phyloP scores from a whole-genome alignment of 2,888 invertebrate species.

The Nephrotoma guestfalica region DNA sequence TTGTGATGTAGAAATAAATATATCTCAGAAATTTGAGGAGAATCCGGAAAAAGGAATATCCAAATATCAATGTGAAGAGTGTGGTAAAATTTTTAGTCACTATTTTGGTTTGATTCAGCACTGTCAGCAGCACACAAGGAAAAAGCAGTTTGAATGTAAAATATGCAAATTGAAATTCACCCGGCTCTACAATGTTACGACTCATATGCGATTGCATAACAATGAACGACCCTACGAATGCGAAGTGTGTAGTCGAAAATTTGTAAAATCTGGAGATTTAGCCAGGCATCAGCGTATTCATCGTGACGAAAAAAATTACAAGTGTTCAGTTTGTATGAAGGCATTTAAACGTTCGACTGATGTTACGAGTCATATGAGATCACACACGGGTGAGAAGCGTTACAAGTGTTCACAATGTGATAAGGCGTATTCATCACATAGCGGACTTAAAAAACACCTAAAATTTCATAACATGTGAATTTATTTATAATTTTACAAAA shows the following conservation, averaged over 20 bases:
- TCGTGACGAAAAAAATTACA: conserved; percentile 20
- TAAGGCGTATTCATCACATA: conserved; percentile 21
- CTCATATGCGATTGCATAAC: conserved; percentile 37
- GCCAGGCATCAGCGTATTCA: conserved; percentile 21
- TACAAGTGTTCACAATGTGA: conserved; percentile 19
- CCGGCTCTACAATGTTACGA: conserved; percentile 31
- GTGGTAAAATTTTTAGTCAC: conserved; percentile 18
- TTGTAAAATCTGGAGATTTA: conserved; percentile 21
- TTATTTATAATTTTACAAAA: background rate
- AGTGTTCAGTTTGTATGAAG: conserved; percentile 19
- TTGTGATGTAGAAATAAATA: background rate
- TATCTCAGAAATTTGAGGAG: no score
- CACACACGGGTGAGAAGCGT: conserved; percentile 21
- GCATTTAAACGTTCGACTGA: conserved; percentile 22
- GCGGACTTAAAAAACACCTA: conserved; percentile 20
- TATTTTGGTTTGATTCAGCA: conserved; percentile 12
- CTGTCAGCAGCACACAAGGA: conserved; percentile 21
- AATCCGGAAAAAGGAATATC: background rate
- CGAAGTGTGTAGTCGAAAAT: conserved; percentile 31
- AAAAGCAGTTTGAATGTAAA: conserved; percentile 27
- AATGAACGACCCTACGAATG: conserved; percentile 37
- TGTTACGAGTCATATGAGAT: conserved; percentile 19
- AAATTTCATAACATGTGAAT: background rate
- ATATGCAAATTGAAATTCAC: conserved; percentile 29
- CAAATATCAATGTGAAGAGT: conserved; percentile 15